Evolutionary conservation across 1,140 invertebrate genomes (phyloP).

Genomic region (Zaprionus capensis): DNA sequence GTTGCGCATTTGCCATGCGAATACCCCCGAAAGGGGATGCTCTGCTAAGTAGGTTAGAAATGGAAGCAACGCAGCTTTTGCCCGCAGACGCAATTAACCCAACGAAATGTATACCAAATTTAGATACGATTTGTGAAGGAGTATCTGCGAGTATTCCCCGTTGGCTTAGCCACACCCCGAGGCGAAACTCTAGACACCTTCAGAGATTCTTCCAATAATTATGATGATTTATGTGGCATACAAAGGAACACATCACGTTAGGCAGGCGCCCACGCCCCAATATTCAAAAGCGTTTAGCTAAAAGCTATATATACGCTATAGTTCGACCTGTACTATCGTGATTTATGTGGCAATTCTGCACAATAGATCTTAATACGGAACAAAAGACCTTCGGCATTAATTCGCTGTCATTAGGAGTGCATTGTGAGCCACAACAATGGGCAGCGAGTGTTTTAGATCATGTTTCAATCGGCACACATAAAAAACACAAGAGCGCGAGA

Average conservation of each 20-base stretch:
- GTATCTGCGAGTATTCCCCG: not conserved
- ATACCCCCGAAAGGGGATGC: not conserved
- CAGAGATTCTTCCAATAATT: slow-evolving; percentile 59
- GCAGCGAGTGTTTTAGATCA: slow-evolving; percentile 57
- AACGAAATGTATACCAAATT: not conserved
- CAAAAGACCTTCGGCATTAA: slow-evolving; percentile 71
- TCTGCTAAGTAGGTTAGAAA: not conserved
- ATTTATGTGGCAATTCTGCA: slow-evolving; percentile 70
- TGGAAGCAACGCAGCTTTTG: not conserved
- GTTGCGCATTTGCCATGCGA: slow-evolving; percentile 65
- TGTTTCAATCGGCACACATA: slow-evolving; percentile 37
- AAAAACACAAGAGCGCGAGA: slow-evolving; percentile 3
- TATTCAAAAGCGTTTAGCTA: slow-evolving; percentile 63
- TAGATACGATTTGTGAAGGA: not conserved
- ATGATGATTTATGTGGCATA: slow-evolving; percentile 68
- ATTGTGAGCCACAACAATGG: slow-evolving; percentile 64
- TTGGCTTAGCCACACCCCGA: slow-evolving; percentile 46
- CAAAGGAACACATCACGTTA: slow-evolving; percentile 26
- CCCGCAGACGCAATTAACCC: not conserved
- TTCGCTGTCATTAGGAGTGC: slow-evolving; percentile 68
- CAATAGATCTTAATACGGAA: slow-evolving; percentile 51
- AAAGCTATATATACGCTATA: slow-evolving; percentile 55
- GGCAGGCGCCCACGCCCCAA: slow-evolving; percentile 60
- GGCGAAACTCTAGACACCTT: slow-evolving; percentile 56
- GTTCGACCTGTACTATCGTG: slow-evolving; percentile 49